Conservation (phyloP, 2,113 vertebrate genomes). For the Amphilophus citrinellus region DNA sequence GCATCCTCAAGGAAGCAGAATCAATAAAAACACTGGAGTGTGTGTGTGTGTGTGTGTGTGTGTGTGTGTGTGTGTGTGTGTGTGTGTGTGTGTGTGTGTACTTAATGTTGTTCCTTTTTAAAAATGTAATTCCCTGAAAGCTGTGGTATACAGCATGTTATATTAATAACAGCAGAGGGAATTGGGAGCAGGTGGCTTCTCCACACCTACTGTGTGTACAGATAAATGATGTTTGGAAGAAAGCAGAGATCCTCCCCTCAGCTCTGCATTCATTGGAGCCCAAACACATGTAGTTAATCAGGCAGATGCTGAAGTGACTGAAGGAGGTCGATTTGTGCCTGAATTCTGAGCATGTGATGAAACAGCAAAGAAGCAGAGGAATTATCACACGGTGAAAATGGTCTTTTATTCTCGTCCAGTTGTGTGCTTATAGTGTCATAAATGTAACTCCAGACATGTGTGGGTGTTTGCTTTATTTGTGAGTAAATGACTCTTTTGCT, state of each 20-base stretch:
- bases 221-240: neutral
- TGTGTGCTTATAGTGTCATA: neutral
- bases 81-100: neutral
- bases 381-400: neutral
- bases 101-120: neutral
- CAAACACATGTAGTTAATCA: neutral
- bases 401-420: neutral
- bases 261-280: neutral
- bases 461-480: conserved; percentile 6
- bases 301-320: neutral
- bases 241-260: neutral
- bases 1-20: neutral
- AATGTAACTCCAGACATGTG: neutral
- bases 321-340: neutral
- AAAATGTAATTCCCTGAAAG: neutral
- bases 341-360: neutral
- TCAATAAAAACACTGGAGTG: neutral
- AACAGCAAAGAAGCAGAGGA: neutral
- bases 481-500: conserved; percentile 33
- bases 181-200: neutral
- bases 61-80: neutral
- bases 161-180: neutral
- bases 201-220: neutral
- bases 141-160: neutral
- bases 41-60: neutral